These are phyloP conservation scores for Tachuris rubrigastra DNA, from an alignment of 2,113 vertebrate genomes.

Conservation along the genomic window DNA sequence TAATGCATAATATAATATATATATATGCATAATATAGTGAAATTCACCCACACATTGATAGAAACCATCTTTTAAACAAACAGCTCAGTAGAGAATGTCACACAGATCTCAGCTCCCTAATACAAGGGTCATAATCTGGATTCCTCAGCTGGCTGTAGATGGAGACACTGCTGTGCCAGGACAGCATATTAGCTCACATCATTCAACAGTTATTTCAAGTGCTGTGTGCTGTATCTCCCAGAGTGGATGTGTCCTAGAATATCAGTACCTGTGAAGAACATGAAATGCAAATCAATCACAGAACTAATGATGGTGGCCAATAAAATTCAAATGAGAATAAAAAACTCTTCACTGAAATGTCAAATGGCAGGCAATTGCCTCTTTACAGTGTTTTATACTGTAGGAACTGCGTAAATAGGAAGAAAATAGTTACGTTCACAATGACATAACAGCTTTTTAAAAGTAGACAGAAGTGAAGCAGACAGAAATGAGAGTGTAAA, in stretches of 20 bases:
- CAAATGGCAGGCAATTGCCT: background rate
- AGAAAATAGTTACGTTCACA: background rate
- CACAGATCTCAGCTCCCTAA: background rate
- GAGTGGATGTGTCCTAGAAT: background rate
- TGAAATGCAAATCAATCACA: background rate
- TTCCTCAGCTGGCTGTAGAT: background rate
- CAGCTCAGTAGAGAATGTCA: background rate
- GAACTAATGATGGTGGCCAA: background rate
- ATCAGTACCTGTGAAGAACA: background rate
- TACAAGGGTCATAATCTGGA: background rate
- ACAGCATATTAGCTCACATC: background rate
- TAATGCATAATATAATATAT: no score
- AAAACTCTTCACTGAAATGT: background rate
- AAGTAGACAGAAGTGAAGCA: background rate
- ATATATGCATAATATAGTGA: no score
- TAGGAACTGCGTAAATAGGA: background rate
- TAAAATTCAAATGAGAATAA: background rate
- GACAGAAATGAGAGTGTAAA: background rate
- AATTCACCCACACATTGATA: background rate
- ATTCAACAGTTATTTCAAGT: conserved; percentile 31
- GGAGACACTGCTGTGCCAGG: background rate
- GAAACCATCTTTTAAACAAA: background rate
- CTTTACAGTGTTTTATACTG: background rate
- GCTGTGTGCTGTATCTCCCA: background rate
- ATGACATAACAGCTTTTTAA: background rate